phyloP scores from a whole-genome alignment of 2,113 vertebrate species.

The Elephantulus edwardii region DNA sequence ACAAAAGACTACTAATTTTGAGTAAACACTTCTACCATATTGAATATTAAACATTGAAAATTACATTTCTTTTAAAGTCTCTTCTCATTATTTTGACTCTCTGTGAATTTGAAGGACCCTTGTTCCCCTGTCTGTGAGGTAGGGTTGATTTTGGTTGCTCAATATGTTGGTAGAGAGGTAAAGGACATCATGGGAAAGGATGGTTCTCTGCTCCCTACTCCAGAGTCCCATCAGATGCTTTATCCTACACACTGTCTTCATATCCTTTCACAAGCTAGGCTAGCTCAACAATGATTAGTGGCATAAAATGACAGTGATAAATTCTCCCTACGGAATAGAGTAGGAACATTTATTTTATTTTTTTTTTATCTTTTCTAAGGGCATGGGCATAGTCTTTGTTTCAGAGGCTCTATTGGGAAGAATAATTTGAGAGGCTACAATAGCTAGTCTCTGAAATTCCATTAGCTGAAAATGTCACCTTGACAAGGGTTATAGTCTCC shows the following conservation, averaged over 20 bases:
- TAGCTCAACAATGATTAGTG: not conserved
- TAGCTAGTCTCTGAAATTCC: not conserved
- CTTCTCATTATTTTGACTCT: slow-evolving; percentile 1
- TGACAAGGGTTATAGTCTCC: not conserved
- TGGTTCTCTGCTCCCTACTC: not conserved
- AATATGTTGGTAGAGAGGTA: not conserved
- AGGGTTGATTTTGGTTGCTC: not conserved
- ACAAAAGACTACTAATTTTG: slow-evolving; percentile 20
- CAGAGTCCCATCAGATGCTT: not conserved
- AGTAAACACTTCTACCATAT: not conserved
- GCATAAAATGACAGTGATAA: not conserved
- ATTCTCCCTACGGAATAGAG: not conserved
- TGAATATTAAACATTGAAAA: slow-evolving; percentile 22
- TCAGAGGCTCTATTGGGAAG: not conserved
- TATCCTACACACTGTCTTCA: not conserved
- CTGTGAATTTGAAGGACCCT: not conserved
- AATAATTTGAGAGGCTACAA: slow-evolving; percentile 7
- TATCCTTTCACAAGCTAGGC: not conserved
- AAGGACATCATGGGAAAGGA: not conserved
- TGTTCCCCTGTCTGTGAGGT: not conserved
- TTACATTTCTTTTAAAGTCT: slow-evolving; percentile 22
- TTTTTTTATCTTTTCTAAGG: slow-evolving; percentile 40
- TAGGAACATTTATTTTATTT: slow-evolving; percentile 29
- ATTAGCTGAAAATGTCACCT: not conserved
- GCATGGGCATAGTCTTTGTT: not conserved